These are phyloP conservation scores for Orthosia cruda DNA, from an alignment of 2,888 invertebrate species.

Conservation along the genomic window DNA sequence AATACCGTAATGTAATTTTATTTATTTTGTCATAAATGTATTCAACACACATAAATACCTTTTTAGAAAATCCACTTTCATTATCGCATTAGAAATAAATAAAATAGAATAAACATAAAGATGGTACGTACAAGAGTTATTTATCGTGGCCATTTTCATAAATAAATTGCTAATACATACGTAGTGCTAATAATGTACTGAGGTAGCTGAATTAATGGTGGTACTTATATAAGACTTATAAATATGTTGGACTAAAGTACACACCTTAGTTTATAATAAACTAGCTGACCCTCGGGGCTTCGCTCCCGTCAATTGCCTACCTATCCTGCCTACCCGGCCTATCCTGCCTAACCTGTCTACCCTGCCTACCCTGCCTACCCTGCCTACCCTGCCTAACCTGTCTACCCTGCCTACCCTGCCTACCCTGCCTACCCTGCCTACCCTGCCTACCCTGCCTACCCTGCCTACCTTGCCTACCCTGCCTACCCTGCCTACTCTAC, in stretches of 20 bases:
- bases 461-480: no score
- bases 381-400: no score
- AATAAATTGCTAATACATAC: constrained; percentile 11
- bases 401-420: no score
- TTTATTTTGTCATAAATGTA: constrained; percentile 19
- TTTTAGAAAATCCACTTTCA: constrained; percentile 25
- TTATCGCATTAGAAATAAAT: constrained; percentile 20
- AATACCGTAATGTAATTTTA: not conserved
- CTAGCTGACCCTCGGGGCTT: no score
- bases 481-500: no score
- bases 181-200: constrained; percentile 1
- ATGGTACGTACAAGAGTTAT: constrained; percentile 6
- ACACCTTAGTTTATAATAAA: not conserved
- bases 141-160: constrained; percentile 27
- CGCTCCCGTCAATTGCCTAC: no score
- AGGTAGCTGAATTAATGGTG: constrained; percentile 5
- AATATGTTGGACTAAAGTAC: not conserved
- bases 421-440: no score
- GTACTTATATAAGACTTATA: constrained; percentile 4
- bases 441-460: no score
- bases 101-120: constrained; percentile 4
- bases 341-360: no score
- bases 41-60: constrained; percentile 6
- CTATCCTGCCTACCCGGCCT: no score
- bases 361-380: no score